Percentiles rank a stretch among this genome's conserved stretches.
Evolutionary conservation across 2,797 vertebrate species (phyloP).

Genomic region (Melanogrammus aeglefinus): DNA sequence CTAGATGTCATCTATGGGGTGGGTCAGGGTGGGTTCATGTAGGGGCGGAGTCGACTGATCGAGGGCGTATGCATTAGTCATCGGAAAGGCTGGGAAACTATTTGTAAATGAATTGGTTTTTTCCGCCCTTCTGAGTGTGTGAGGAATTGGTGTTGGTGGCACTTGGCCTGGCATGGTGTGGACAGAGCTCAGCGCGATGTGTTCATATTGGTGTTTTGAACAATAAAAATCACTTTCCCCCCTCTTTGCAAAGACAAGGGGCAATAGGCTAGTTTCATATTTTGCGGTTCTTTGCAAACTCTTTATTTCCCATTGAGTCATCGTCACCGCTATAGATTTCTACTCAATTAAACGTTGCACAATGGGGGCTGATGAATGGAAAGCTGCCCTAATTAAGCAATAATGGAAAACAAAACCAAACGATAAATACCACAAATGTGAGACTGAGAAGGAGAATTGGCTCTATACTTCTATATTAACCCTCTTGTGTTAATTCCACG

Average conservation of each 20-base stretch:
- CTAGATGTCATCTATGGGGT: constrained; percentile 36
- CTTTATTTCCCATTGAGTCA: constrained; percentile 68
- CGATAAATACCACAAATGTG: neutral
- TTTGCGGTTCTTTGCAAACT: constrained; percentile 68
- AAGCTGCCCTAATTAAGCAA: constrained; percentile 46
- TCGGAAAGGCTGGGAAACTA: constrained; percentile 48
- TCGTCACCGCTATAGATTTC: constrained; percentile 73
- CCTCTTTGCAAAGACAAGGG: constrained; percentile 44
- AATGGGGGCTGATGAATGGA: constrained; percentile 57
- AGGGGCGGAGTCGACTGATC: constrained; percentile 58
- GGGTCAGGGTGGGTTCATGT: constrained; percentile 51
- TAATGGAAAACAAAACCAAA: neutral
- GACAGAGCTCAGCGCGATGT: constrained; percentile 26
- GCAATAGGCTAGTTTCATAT: constrained; percentile 60
- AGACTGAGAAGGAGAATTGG: neutral
- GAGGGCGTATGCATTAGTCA: constrained; percentile 73
- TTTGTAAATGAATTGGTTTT: constrained; percentile 56
- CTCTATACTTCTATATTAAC: neutral
- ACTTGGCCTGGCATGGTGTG: neutral
- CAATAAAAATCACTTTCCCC: constrained; percentile 10
- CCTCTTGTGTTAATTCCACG: neutral
- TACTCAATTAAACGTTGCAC: constrained; percentile 64
- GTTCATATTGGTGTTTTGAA: constrained; percentile 19
- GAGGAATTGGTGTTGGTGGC: constrained; percentile 7
- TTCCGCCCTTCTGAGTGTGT: constrained; percentile 38